Evolutionary conservation across 2,888 invertebrate genomes (phyloP).

Genomic region (Archips xylosteana): DNA sequence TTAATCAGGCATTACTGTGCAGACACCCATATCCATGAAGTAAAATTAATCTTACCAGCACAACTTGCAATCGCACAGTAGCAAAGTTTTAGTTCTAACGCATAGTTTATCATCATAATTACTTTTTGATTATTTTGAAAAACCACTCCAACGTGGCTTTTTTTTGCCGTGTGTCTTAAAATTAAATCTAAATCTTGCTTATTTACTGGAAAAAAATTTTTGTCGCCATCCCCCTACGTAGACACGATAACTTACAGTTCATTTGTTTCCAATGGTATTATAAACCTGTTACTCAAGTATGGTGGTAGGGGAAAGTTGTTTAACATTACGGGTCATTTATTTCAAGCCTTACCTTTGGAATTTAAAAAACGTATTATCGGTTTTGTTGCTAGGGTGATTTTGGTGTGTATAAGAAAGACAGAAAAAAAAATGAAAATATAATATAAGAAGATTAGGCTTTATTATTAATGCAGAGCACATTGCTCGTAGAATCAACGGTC

Average conservation of each 20-base stretch:
- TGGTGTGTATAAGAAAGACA: neutral
- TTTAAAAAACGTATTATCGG: constrained; percentile 5
- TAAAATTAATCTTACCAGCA: neutral
- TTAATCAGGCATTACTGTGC: too few species aligned
- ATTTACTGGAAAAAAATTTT: neutral
- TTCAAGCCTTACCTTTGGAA: neutral
- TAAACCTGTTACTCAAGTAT: neutral
- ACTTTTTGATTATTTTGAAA: too few species aligned
- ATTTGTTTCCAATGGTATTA: constrained; percentile 10
- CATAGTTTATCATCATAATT: too few species aligned
- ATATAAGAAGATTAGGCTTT: too few species aligned
- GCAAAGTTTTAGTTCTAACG: too few species aligned
- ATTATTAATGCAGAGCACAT: too few species aligned
- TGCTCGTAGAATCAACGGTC: too few species aligned
- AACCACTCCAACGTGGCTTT: too few species aligned
- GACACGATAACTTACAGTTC: constrained; percentile 2
- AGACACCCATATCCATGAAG: too few species aligned
- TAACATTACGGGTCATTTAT: neutral
- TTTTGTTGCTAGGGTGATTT: neutral
- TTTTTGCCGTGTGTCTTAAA: neutral
- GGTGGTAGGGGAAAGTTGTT: constrained; percentile 4
- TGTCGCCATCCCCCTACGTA: neutral
- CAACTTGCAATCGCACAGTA: too few species aligned
- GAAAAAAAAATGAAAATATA: neutral
- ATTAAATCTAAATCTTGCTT: neutral